phyloP scores from a whole-genome alignment of 1,140 invertebrate species.

The Brachionus koreanus region DNA sequence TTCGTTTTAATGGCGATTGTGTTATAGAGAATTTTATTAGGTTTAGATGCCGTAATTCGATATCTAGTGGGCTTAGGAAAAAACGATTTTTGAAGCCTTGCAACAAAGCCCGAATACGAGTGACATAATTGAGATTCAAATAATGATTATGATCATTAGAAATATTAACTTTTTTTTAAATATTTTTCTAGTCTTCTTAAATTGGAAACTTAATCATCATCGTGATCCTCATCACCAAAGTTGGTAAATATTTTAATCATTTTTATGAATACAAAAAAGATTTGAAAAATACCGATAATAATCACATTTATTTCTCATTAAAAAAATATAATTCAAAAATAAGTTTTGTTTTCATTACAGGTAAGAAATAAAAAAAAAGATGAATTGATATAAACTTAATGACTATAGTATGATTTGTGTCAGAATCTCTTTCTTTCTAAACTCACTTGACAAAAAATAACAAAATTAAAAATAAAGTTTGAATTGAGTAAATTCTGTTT shows the following conservation, averaged over 20 bases:
- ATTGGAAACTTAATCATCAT: constrained; percentile 33
- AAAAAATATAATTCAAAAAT: constrained; percentile 26
- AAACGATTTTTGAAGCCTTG: neutral
- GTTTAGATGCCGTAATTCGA: constrained; percentile 15
- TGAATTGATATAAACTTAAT: constrained; percentile 29
- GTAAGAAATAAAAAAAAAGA: constrained; percentile 11
- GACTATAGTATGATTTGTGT: neutral
- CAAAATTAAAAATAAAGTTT: neutral
- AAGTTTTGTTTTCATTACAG: constrained; percentile 33
- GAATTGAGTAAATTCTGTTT: neutral
- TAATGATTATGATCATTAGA: constrained; percentile 35
- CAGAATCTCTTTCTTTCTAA: neutral
- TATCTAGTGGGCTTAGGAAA: neutral
- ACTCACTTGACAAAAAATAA: neutral
- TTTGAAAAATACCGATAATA: constrained; percentile 33
- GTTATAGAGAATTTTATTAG: neutral
- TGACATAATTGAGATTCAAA: neutral
- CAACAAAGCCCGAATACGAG: neutral
- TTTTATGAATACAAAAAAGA: constrained; percentile 6
- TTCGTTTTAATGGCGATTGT: neutral
- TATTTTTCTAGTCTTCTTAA: constrained; percentile 11
- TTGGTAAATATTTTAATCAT: constrained; percentile 17
- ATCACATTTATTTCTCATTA: constrained; percentile 18
- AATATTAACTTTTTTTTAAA: constrained; percentile 8
- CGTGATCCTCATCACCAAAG: neutral